Evolutionary conservation across 1,140 invertebrate species (phyloP).

Genomic region (Planococcus citri): DNA sequence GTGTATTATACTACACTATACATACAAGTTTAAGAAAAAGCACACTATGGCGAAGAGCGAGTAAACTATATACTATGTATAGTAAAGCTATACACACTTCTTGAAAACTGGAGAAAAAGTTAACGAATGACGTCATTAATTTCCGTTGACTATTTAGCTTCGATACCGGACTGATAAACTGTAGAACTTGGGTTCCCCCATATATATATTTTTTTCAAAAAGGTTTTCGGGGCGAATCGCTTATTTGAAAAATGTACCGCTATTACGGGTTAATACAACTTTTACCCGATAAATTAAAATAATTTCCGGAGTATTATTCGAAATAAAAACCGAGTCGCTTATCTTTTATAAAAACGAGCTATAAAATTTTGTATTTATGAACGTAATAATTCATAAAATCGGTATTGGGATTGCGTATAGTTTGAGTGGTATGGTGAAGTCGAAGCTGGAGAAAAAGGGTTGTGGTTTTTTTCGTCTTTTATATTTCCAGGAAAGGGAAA

Average conservation of each 20-base stretch:
- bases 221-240: slow-evolving; percentile 10
- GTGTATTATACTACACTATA: too few species aligned
- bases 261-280: slow-evolving; percentile 13
- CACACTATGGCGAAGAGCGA: not conserved
- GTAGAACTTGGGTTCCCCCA: slow-evolving; percentile 6
- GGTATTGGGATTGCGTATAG: not conserved
- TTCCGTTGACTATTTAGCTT: slow-evolving; percentile 14
- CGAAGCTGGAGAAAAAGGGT: too few species aligned
- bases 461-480: too few species aligned
- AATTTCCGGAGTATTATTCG: slow-evolving; percentile 18
- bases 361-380: slow-evolving; percentile 15
- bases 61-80: too few species aligned
- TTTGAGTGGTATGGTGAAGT: too few species aligned
- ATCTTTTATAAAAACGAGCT: slow-evolving; percentile 16
- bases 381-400: slow-evolving; percentile 1
- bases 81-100: not conserved
- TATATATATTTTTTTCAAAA: not conserved
- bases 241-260: slow-evolving; percentile 17
- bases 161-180: slow-evolving; percentile 15
- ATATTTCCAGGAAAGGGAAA: too few species aligned
- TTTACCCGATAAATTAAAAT: slow-evolving; percentile 14
- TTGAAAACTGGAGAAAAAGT: slow-evolving; percentile 12
- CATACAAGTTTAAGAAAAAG: too few species aligned
- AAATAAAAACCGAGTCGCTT: slow-evolving; percentile 19
- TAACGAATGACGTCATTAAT: slow-evolving; percentile 19